Evolutionary conservation across 1,140 invertebrate genomes (phyloP).

Genomic region (Heliconius nattereri): DNA sequence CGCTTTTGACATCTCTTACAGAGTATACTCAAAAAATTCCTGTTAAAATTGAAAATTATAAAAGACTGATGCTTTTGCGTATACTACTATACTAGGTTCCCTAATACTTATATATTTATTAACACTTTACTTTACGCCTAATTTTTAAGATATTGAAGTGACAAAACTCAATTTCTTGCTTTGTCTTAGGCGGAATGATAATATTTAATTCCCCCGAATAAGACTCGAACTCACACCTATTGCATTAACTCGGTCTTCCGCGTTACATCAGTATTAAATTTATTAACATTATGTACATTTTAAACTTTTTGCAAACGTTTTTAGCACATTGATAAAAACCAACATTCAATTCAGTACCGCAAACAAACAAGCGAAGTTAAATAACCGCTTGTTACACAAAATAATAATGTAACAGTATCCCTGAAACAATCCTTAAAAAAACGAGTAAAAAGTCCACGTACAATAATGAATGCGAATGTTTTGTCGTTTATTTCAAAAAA

Average conservation of each 20-base stretch:
- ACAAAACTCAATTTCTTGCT: not conserved
- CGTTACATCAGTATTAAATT: not conserved
- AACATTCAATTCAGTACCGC: not conserved
- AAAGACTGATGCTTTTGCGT: too few relatives aligned
- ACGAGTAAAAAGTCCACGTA: not conserved
- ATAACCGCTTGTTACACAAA: not conserved
- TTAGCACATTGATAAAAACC: too few relatives aligned
- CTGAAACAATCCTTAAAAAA: not conserved
- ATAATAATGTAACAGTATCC: conserved; percentile 1
- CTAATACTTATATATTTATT: too few relatives aligned
- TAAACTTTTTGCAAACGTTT: not conserved
- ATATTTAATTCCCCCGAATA: too few relatives aligned
- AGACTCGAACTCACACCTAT: not conserved
- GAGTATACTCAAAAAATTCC: not conserved
- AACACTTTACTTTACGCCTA: too few relatives aligned
- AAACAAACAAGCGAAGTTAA: conserved; percentile 2
- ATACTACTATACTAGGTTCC: too few relatives aligned
- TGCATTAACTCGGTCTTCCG: not conserved
- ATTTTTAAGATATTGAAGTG: not conserved
- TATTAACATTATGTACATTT: not conserved
- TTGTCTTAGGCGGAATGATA: too few relatives aligned
- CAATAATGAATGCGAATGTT: not conserved
- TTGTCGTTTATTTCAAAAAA: not conserved
- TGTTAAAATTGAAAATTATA: not conserved
- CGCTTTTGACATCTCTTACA: conserved; percentile 10